phyloP scores from a whole-genome alignment of 2,888 invertebrate species.

The Andrena bucephala region DNA sequence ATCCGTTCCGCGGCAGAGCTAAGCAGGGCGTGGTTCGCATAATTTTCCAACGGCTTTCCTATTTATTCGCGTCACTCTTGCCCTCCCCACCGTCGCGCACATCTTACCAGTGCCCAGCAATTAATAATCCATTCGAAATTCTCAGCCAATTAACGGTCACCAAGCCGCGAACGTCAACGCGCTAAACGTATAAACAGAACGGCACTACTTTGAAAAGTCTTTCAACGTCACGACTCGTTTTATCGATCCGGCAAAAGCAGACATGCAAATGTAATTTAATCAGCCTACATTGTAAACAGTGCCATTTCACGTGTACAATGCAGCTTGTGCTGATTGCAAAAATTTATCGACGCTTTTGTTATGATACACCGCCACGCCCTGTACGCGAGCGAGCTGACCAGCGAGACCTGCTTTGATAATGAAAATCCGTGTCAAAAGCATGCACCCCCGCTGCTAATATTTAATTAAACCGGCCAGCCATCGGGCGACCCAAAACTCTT shows the following conservation, averaged over 20 bases:
- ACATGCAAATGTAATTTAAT: not conserved
- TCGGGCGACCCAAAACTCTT: conserved; percentile 46
- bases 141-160: not conserved
- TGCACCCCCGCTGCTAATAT: conserved; percentile 18
- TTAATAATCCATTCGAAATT: not conserved
- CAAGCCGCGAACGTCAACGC: not conserved
- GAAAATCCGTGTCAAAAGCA: conserved; percentile 59
- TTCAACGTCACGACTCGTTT: not conserved
- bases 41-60: conserved; percentile 38
- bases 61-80: conserved; percentile 6
- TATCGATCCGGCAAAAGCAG: not conserved
- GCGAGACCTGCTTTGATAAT: conserved; percentile 38
- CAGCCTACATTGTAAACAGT: not conserved
- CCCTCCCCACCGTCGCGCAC: not conserved
- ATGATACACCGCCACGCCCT: not conserved
- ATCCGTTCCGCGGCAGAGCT: conserved; percentile 47
- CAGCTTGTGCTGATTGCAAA: not conserved
- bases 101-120: not conserved
- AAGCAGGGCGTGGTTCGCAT: conserved; percentile 63
- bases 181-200: not conserved
- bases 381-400: conserved; percentile 21
- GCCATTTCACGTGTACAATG: not conserved
- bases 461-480: conserved; percentile 57
- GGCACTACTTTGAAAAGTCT: not conserved
- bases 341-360: conserved; percentile 3